Evolutionary conservation across 2,797 vertebrate species (phyloP).

Genomic region (Sitta carolinensis): DNA sequence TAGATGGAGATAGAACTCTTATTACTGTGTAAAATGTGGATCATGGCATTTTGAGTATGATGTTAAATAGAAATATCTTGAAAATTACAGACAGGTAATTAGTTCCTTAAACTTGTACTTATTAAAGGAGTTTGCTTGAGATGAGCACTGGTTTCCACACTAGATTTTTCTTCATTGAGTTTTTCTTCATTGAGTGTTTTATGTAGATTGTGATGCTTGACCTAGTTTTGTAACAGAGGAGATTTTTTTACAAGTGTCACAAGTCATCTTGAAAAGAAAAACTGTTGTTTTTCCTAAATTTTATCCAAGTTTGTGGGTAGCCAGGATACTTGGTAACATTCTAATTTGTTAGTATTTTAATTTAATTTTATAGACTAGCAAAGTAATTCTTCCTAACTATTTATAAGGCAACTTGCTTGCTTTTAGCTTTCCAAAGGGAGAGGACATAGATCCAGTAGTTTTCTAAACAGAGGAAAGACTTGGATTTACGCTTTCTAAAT

Average conservation of each 20-base stretch:
- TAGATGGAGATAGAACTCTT: conserved; percentile 37
- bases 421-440: not conserved
- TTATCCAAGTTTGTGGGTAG: not conserved
- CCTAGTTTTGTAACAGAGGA: not conserved
- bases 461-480: not conserved
- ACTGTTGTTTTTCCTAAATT: not conserved
- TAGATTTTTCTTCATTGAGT: not conserved
- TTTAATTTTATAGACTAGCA: not conserved
- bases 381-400: not conserved
- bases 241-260: not conserved
- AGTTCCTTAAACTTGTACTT: not conserved
- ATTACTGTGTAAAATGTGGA: rapidly evolving
- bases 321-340: not conserved
- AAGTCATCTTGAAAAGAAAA: not conserved
- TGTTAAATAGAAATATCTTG: not conserved
- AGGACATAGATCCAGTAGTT: not conserved
- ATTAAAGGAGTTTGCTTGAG: not conserved
- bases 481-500: not conserved
- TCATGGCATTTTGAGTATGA: not conserved
- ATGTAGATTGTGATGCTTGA: not conserved
- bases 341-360: not conserved
- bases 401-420: not conserved
- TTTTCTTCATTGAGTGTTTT: not conserved
- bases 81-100: not conserved
- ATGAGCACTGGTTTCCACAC: not conserved